A percentile compares a stretch with the other conserved stretches of the same genome.
These are phyloP conservation scores for Odontothrips loti DNA, from an alignment of 2,888 invertebrate species.

Conservation along the genomic window DNA sequence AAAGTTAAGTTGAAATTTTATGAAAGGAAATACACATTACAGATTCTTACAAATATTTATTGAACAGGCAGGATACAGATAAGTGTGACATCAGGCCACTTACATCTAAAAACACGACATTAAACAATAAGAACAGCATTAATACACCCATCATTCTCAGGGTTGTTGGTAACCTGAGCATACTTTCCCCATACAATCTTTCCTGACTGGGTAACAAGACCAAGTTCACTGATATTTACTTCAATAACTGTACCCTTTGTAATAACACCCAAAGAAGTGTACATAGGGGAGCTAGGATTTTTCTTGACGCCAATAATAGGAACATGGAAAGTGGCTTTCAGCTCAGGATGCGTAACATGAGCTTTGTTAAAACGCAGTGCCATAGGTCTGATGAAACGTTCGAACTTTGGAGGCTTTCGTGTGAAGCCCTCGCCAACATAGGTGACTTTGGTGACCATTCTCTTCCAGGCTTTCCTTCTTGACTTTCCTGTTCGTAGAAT, in stretches of 20 bases:
- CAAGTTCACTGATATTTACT: constrained; percentile 96
- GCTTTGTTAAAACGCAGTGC: constrained; percentile 93
- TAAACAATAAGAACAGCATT: constrained; percentile 96
- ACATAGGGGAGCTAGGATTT: constrained; percentile 96
- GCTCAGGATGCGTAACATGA: constrained; percentile 98
- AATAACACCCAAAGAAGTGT: constrained; percentile 94
- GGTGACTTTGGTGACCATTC: constrained; percentile 98
- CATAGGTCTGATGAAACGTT: constrained; percentile 97
- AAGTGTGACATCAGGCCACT: too few species aligned
- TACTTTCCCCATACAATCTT: constrained; percentile 99
- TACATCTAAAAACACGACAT: constrained; percentile 41
- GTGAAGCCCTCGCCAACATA: constrained; percentile 98
- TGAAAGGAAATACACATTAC: neutral
- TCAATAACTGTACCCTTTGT: constrained; percentile 98
- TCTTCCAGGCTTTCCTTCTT: constrained; percentile 94
- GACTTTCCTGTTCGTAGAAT: constrained; percentile 88
- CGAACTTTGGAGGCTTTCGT: constrained; percentile 98
- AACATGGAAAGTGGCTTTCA: constrained; percentile 94
- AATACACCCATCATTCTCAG: constrained; percentile 99
- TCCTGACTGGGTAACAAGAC: constrained; percentile 96
- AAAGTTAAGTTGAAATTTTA: neutral
- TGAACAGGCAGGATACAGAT: neutral
- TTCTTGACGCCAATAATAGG: constrained; percentile 99
- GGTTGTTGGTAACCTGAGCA: constrained; percentile 98
- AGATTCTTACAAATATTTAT: constrained; percentile 13